Percentiles rank a stretch among this genome's conserved stretches.
Evolutionary conservation across 2,797 vertebrate genomes (phyloP).

Genomic region (Poeciliopsis gracilis): DNA sequence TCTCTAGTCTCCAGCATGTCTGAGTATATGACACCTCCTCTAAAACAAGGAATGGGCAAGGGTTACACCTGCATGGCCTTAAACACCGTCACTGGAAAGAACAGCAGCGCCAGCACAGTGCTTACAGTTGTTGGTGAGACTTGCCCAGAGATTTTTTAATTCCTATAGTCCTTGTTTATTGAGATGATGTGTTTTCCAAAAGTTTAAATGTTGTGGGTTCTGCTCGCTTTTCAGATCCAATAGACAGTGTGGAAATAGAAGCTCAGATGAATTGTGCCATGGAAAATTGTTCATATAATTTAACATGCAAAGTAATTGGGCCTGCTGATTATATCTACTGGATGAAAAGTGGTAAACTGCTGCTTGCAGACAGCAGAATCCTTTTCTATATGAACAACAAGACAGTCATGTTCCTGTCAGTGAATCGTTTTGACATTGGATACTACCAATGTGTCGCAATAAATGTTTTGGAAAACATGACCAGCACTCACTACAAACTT

Average conservation of each 20-base stretch:
- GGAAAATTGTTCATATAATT: slow-evolving; percentile 29
- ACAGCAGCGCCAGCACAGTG: background rate
- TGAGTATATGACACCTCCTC: background rate
- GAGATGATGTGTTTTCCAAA: no score
- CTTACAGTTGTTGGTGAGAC: background rate
- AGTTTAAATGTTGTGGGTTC: background rate
- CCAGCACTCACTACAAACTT: slow-evolving; percentile 46
- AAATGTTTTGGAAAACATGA: slow-evolving; percentile 40
- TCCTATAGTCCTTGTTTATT: background rate
- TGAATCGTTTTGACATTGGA: slow-evolving; percentile 45
- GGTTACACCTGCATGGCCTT: background rate
- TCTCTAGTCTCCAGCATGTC: background rate
- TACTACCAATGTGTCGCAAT: slow-evolving; percentile 59
- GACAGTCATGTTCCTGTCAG: slow-evolving; percentile 50
- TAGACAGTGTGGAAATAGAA: slow-evolving; percentile 33
- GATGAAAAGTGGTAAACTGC: slow-evolving; percentile 44
- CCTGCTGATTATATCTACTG: slow-evolving; percentile 52
- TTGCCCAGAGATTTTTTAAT: background rate
- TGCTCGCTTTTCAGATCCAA: slow-evolving; percentile 50
- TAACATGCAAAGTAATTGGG: slow-evolving; percentile 63
- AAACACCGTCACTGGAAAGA: background rate
- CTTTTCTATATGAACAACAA: slow-evolving; percentile 35
- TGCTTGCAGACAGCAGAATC: slow-evolving; percentile 31
- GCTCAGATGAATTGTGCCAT: slow-evolving; percentile 13
- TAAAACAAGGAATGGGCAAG: background rate